Evolutionary conservation across 2,113 vertebrate genomes (phyloP).

Genomic region (Rhea americana): DNA sequence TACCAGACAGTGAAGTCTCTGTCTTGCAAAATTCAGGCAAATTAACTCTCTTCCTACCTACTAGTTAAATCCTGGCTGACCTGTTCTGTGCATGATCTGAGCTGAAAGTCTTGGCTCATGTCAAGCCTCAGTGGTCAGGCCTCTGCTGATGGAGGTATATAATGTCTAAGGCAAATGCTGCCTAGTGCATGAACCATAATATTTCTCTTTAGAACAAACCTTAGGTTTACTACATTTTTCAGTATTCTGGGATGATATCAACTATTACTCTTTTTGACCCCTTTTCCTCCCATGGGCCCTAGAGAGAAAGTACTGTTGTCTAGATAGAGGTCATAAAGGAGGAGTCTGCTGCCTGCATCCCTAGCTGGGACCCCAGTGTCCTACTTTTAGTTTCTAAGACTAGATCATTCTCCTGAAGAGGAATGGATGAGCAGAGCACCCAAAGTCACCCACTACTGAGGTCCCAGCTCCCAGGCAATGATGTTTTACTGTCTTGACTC

Average conservation of each 20-base stretch:
- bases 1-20: fast-evolving
- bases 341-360: neutral
- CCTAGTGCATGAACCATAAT: too few species aligned
- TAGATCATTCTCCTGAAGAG: neutral
- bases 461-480: too few species aligned
- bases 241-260: neutral
- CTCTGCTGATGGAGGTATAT: too few species aligned
- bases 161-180: too few species aligned
- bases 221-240: fast-evolving
- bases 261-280: fast-evolving
- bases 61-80: too few species aligned
- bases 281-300: fast-evolving
- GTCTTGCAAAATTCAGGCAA: fast-evolving
- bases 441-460: neutral
- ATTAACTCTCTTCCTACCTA: neutral
- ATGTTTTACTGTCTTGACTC: neutral
- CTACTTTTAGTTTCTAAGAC: neutral
- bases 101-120: too few species aligned
- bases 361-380: fast-evolving
- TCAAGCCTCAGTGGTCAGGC: too few species aligned
- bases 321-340: neutral
- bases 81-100: too few species aligned
- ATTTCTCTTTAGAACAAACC: fast-evolving
- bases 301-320: neutral
- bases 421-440: neutral